Conservation (phyloP, 2,888 invertebrate species). For the Andrena dorsata region DNA sequence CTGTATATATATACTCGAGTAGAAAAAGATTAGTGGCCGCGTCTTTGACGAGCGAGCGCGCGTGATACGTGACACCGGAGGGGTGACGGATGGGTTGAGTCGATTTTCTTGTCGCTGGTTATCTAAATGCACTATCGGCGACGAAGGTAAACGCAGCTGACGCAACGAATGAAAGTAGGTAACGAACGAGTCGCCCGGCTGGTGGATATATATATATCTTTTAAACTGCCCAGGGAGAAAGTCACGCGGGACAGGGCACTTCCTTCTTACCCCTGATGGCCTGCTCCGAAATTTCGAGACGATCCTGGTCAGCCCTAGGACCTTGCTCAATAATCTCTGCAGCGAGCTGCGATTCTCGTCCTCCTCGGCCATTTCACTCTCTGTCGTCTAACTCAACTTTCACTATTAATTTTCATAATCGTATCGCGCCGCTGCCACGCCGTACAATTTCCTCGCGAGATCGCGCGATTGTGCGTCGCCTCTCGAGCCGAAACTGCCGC, state of each 20-base stretch:
- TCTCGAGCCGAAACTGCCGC: neutral
- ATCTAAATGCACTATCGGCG: constrained; percentile 21
- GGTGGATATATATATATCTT: constrained; percentile 9
- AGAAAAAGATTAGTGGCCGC: neutral
- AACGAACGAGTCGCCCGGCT: constrained; percentile 38
- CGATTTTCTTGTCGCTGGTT: constrained; percentile 7
- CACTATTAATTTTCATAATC: neutral
- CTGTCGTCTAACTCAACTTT: neutral
- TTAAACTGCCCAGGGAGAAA: constrained; percentile 29
- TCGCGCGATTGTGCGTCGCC: neutral
- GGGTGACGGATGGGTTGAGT: neutral
- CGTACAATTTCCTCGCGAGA: neutral
- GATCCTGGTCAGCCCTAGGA: constrained; percentile 22
- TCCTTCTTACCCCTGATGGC: constrained; percentile 52
- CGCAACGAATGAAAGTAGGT: constrained; percentile 68
- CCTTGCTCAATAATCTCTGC: constrained; percentile 15
- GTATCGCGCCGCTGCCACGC: neutral
- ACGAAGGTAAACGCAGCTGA: constrained; percentile 45
- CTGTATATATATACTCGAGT: neutral
- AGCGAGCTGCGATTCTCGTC: neutral
- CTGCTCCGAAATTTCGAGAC: constrained; percentile 24
- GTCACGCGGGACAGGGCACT: neutral
- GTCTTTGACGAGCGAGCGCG: neutral
- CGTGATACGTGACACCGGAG: neutral
- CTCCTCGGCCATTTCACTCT: constrained; percentile 21